A percentile compares a stretch with the other conserved stretches of the same genome.
These are phyloP conservation scores for Tragelaphus scriptus DNA, from an alignment of 2,113 vertebrate species.

Conservation along the genomic window DNA sequence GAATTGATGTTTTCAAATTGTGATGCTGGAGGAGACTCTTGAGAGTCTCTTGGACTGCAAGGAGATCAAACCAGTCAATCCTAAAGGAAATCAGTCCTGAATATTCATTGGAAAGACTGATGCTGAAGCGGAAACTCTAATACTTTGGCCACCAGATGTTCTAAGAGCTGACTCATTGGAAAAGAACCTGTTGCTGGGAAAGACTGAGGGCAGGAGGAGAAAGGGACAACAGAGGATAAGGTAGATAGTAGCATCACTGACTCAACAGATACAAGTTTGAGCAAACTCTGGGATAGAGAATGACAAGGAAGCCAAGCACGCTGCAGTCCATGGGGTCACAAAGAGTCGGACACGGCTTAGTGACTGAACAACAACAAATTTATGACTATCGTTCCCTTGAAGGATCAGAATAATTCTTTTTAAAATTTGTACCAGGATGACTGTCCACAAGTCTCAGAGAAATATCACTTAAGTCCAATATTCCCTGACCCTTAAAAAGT, in stretches of 20 bases:
- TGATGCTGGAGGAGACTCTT: neutral
- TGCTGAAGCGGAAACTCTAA: neutral
- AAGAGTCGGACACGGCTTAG: neutral
- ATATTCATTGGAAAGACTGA: neutral
- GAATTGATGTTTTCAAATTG: neutral
- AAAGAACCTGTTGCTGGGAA: neutral
- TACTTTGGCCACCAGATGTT: neutral
- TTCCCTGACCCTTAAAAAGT: neutral
- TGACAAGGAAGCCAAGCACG: neutral
- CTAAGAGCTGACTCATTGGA: neutral
- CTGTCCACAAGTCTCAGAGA: neutral
- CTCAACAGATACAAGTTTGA: neutral
- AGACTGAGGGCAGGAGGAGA: neutral
- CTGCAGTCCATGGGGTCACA: neutral
- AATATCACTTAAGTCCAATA: neutral
- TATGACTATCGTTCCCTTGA: neutral
- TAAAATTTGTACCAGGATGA: neutral
- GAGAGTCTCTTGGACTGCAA: neutral
- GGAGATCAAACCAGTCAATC: neutral
- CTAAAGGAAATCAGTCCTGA: neutral
- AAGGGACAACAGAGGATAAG: neutral
- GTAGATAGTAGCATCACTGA: neutral
- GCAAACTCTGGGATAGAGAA: neutral
- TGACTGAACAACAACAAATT: neutral
- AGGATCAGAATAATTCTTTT: neutral